These are phyloP conservation scores for Charadrius vociferus DNA, from an alignment of 2,113 vertebrate genomes.

Conservation along the genomic window DNA sequence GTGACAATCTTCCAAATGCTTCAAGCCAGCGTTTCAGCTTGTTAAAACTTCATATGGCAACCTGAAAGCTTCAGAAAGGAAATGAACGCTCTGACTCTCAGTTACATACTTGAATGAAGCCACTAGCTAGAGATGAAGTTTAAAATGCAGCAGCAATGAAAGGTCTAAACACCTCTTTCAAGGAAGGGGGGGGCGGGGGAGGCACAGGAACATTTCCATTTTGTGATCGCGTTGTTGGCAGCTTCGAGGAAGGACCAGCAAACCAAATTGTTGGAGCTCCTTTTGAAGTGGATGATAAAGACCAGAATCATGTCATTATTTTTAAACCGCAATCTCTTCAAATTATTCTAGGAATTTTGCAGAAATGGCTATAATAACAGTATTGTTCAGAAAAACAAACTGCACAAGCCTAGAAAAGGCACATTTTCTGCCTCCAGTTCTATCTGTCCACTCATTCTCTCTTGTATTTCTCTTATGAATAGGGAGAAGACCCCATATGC, in stretches of 20 bases:
- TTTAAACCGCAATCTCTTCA: background rate
- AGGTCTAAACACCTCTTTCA: background rate
- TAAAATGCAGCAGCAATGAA: background rate
- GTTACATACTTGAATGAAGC: background rate
- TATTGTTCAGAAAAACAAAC: background rate
- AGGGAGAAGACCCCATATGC: background rate
- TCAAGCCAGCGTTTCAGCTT: background rate
- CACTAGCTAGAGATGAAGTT: background rate
- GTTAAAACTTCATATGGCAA: background rate
- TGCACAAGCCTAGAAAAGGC: background rate
- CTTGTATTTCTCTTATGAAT: background rate
- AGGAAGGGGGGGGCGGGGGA: background rate
- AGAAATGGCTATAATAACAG: background rate
- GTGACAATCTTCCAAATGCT: background rate
- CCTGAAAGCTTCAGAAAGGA: background rate
- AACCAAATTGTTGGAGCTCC: background rate
- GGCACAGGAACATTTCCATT: background rate
- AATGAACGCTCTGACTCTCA: background rate
- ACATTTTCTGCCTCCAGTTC: background rate
- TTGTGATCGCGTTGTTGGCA: background rate
- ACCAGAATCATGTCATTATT: background rate
- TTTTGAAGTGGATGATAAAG: background rate
- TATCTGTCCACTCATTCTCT: background rate
- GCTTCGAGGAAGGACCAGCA: background rate
- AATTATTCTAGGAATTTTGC: background rate